Evolutionary conservation across 2,888 invertebrate genomes (phyloP), one percentile per base, ranked within the genome.

Genomic region (Lepidocyrtinus sp.): DNA sequence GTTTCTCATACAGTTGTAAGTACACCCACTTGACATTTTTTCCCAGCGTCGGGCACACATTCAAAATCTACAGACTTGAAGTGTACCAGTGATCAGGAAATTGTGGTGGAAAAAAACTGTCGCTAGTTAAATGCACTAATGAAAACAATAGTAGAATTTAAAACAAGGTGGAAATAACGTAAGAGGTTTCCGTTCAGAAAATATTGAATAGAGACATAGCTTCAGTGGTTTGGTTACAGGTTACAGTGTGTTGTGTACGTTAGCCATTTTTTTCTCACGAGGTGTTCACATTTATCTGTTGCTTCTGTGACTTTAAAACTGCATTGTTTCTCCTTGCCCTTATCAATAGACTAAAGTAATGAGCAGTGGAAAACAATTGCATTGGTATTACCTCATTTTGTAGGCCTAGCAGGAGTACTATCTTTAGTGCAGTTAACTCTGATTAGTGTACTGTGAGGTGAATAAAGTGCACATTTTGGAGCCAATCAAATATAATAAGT

Each of bases 131-230:
- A 12, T 36, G n/a, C n/a, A n/a, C n/a, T n/a, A n/a, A 36, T 36
- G 36, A 36, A 36, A 36, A 36, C 36, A 36, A 36, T 36, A 36
- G 36, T 12, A 12, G 5, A 5, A 36, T 36, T 36, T 36, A 36
- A 50, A 74, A 67, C 77, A 71, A 68, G 26, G 79, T 71, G 80
- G 75, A 80, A 80, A 80, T 80, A 80, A 71, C 80, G 80, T 80
- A 80, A 80, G 75, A 80, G 71, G 67, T 75, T 75, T 80, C 80
- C 80, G 80, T 75, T 80, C 75, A 59, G 80, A 75, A 80, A 71
- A 75, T 68, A 73, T n/a, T n/a, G n/a, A n/a, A n/a, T n/a, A n/a
- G n/a, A n/a, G n/a, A n/a, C n/a, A n/a, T n/a, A n/a, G n/a, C n/a
- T n/a, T n/a, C n/a, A n/a, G n/a, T n/a, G n/a, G n/a, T n/a, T n/a